phyloP scores from a whole-genome alignment of 2,113 vertebrate species.

The Probosciger aterrimus region DNA sequence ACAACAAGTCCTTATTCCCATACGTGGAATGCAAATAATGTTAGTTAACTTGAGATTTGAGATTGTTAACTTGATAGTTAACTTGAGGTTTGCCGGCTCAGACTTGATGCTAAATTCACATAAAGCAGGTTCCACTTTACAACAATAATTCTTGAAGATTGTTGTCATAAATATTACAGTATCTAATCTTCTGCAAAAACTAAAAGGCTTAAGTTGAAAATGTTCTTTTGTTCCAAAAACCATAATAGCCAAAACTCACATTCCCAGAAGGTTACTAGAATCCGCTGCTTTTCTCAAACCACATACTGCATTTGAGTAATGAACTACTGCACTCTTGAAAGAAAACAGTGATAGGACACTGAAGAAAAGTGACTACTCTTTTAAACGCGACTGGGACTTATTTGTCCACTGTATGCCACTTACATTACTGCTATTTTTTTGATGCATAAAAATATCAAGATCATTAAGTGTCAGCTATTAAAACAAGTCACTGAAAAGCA shows the following conservation, averaged over 20 bases:
- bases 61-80: not conserved
- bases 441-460: slow-evolving; percentile 67
- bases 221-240: not conserved
- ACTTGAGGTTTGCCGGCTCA: not conserved
- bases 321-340: slow-evolving; percentile 61
- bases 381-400: slow-evolving; percentile 60
- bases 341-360: slow-evolving; percentile 61
- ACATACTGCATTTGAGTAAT: slow-evolving; percentile 51
- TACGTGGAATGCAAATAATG: not conserved
- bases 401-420: slow-evolving; percentile 60
- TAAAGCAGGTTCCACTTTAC: not conserved
- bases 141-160: not conserved
- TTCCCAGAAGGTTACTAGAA: slow-evolving; percentile 29
- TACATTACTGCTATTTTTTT: slow-evolving; percentile 55
- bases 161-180: not conserved
- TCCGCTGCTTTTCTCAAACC: slow-evolving; percentile 44
- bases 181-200: not conserved
- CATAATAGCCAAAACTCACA: not conserved
- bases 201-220: not conserved
- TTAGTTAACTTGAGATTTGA: not conserved
- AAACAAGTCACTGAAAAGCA: slow-evolving; percentile 64
- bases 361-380: slow-evolving; percentile 14
- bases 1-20: not conserved
- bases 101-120: not conserved
- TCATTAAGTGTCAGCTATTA: slow-evolving; percentile 53